These are phyloP conservation scores for Halictus ligatus DNA, from an alignment of 2,888 invertebrate species.

Conservation along the genomic window DNA sequence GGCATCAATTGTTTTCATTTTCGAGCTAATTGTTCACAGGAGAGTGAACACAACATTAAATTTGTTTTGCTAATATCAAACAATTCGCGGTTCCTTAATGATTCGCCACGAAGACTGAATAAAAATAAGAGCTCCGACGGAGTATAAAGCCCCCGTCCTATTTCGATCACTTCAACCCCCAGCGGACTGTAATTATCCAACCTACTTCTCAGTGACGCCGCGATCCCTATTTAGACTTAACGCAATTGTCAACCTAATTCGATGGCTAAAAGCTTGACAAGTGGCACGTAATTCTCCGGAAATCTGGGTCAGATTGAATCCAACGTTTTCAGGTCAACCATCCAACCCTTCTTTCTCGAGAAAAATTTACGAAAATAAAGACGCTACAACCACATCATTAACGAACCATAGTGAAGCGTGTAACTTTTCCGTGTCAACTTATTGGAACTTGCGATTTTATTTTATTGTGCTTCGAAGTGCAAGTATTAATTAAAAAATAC, in stretches of 20 bases:
- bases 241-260: neutral
- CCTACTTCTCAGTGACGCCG: neutral
- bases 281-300: neutral
- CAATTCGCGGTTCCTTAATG: neutral
- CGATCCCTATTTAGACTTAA: slow-evolving; percentile 6
- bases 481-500: too few relatives aligned
- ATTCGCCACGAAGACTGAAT: neutral
- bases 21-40: neutral
- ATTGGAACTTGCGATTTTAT: neutral
- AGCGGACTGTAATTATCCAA: neutral
- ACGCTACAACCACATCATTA: neutral
- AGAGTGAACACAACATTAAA: neutral
- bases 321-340: slow-evolving; percentile 1
- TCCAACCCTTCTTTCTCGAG: neutral
- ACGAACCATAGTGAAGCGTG: neutral
- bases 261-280: neutral
- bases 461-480: too few relatives aligned
- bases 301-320: neutral
- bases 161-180: neutral
- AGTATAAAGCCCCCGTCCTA: neutral
- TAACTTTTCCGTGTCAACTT: too few relatives aligned
- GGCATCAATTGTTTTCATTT: neutral
- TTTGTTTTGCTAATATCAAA: neutral
- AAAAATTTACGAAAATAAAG: neutral
- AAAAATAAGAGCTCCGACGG: neutral